Evolutionary conservation across 1,140 invertebrate genomes (phyloP).

Genomic region (Brachionus paranguensis): DNA sequence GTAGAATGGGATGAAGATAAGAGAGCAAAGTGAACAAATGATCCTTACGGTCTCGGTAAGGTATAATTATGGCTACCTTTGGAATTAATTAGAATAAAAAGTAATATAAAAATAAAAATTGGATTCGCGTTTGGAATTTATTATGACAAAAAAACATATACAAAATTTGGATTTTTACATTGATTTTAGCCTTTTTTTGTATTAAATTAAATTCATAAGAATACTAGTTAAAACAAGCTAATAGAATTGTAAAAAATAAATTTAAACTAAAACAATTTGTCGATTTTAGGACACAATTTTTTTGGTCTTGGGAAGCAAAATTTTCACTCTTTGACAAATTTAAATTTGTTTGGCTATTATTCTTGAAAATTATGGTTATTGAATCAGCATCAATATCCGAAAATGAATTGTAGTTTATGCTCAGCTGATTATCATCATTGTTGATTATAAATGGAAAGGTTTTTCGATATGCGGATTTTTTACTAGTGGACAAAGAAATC

Average conservation of each 20-base stretch:
- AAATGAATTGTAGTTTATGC: background rate
- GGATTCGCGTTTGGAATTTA: slow-evolving; percentile 5
- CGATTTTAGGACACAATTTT: background rate
- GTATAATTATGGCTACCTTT: slow-evolving; percentile 74
- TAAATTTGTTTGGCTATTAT: background rate
- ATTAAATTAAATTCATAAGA: background rate
- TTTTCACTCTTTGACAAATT: slow-evolving; percentile 12
- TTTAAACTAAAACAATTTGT: background rate
- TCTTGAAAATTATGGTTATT: background rate
- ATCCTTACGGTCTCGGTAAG: slow-evolving; percentile 72
- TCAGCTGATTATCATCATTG: background rate
- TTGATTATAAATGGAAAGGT: slow-evolving; percentile 24
- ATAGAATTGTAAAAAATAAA: background rate
- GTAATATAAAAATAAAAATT: background rate
- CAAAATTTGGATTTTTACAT: background rate
- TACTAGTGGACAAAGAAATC: background rate
- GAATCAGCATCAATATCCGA: background rate
- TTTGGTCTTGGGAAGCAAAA: background rate
- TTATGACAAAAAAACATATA: background rate
- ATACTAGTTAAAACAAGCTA: background rate
- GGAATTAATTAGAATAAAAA: background rate
- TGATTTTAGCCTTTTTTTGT: background rate
- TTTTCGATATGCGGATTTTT: background rate
- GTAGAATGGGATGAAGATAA: slow-evolving; percentile 82
- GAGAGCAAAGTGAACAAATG: slow-evolving; percentile 75